Evolutionary conservation across 2,113 vertebrate genomes (phyloP), one percentile per base, ranked within the genome.

Genomic region (Siniperca chuatsi): DNA sequence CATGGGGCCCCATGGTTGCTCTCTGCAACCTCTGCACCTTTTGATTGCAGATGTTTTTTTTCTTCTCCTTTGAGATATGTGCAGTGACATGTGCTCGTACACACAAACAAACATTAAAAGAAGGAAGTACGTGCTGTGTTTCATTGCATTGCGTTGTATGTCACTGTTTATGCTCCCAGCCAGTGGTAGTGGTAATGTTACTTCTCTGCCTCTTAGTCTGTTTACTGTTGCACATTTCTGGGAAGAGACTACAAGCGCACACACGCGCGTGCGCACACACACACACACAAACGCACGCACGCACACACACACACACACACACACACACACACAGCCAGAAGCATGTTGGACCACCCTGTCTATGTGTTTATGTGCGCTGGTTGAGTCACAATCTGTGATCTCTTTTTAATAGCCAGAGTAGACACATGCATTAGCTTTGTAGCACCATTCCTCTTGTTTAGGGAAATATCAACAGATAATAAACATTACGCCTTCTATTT

Each of bases 381-480:
- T 91, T 90, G 91, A 91, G 87, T 93, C 94, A 92, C 90, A 90
- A 92, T 92, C 89, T 94, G 91, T 89, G 92, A 93, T 94, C 87
- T 92, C 85, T 88, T 88, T 92, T 93, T 94, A 94, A 93, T 90
- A 93, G 92, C 88, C 83, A 58, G 83, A 80, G 79, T 84, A 86
- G 88, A 91, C 87, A 72, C 84, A 88, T 88, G 88, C 89, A 89
- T 87, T 89, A 88, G 85, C 89, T 87, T 84, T 87, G 93, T 83
- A 86, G 87, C 85, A 79, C 82, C 80, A 75, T 81, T 92, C 66
- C 57, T 87, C 85, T 92, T 87, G 86, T 92, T 90, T 79, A 86
- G 86, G 58, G 72, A 73, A 71, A 78, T 73, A 88, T 93, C 87
- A 88, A 78, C 85, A 84, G 86, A 89, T 86, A 88, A 90, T 92